Conservation (phyloP, 2,113 vertebrate species). For the Vulpes vulpes region DNA sequence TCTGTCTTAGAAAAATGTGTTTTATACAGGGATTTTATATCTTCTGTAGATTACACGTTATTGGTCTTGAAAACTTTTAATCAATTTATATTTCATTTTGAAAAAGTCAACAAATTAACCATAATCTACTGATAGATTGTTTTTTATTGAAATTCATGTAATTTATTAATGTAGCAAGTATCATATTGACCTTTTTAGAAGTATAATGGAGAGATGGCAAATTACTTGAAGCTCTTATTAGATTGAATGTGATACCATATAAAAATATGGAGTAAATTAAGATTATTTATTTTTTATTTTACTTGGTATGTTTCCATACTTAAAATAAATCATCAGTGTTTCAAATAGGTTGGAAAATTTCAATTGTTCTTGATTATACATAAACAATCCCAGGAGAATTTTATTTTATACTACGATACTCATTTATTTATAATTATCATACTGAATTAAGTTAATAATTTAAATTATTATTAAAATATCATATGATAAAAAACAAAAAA, state of each 20-base stretch:
- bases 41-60: not conserved
- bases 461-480: no score
- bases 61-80: constrained; percentile 37
- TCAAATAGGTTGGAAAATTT: not conserved
- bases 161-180: constrained; percentile 45
- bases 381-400: not conserved
- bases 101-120: constrained; percentile 54
- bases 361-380: not conserved
- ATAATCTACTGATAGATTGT: not conserved
- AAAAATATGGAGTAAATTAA: not conserved
- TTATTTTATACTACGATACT: not conserved
- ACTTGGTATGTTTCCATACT: not conserved
- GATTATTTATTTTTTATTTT: constrained; percentile 15
- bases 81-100: constrained; percentile 60
- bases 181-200: constrained; percentile 15
- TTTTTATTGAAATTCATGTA: constrained; percentile 34
- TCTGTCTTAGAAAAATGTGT: not conserved
- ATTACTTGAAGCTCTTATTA: not conserved
- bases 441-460: not conserved
- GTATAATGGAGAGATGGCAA: not conserved
- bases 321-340: not conserved
- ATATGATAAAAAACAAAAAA: no score
- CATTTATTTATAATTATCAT: not conserved
- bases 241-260: not conserved
- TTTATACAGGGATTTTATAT: not conserved